Evolutionary conservation across 2,797 vertebrate species (phyloP).

Genomic region (Syngnathus rostellatus): DNA sequence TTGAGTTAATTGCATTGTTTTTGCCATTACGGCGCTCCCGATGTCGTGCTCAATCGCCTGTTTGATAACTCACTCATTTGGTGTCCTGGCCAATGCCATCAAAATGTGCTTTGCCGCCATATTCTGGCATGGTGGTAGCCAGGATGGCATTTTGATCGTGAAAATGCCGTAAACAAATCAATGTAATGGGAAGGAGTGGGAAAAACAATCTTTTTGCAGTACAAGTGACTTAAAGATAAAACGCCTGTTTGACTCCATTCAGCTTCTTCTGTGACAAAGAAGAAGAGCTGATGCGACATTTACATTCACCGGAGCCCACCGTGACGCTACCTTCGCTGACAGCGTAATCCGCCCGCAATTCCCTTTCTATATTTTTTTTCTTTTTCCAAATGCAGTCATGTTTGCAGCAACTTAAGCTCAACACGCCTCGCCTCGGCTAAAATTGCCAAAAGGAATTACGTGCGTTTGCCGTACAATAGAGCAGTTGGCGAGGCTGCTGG

Average conservation of each 20-base stretch:
- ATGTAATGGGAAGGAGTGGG: not conserved
- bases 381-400: not conserved
- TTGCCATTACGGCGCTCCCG: no score
- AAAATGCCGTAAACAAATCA: not conserved
- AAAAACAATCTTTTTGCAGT: not conserved
- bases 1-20: no score
- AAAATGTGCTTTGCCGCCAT: not conserved
- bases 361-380: not conserved
- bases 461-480: not conserved
- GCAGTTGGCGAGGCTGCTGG: slow-evolving; percentile 2
- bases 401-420: slow-evolving; percentile 2
- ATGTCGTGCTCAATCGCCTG: no score
- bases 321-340: slow-evolving; percentile 5
- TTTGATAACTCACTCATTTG: no score
- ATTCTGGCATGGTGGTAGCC: not conserved
- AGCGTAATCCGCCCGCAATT: not conserved
- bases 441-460: slow-evolving; percentile 2
- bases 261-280: slow-evolving; percentile 3
- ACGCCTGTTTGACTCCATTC: not conserved
- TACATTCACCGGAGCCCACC: slow-evolving; percentile 2
- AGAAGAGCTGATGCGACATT: slow-evolving; percentile 8
- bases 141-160: not conserved
- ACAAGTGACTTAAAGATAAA: not conserved
- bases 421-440: not conserved
- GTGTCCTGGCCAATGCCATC: not conserved